Percentiles rank a stretch among this genome's conserved stretches.
Evolutionary conservation across 2,113 vertebrate genomes (phyloP).

Genomic region (Ceuthmochares aereus): DNA sequence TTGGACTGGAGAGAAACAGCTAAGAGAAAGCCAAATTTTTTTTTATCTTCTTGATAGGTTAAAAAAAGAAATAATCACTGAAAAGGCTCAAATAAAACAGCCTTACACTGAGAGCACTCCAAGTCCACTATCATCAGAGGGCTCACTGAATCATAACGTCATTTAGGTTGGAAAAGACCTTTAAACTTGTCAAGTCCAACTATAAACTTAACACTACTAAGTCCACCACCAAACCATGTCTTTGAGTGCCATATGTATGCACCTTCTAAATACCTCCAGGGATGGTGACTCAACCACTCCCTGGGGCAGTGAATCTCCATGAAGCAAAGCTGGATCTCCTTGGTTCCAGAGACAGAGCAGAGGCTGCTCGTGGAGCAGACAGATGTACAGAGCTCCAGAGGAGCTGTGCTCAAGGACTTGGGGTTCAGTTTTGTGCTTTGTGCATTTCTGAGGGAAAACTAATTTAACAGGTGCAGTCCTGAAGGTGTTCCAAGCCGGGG

Average conservation of each 20-base stretch:
- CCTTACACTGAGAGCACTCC: not conserved
- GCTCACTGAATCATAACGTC: not conserved
- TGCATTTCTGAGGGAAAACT: not conserved
- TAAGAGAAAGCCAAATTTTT: not conserved
- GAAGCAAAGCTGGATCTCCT: not conserved
- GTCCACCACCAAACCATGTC: too few species aligned
- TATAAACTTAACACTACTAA: too few species aligned
- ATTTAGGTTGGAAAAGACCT: too few species aligned
- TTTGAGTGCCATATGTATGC: too few species aligned
- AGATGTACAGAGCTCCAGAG: rapidly evolving
- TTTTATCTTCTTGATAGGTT: not conserved
- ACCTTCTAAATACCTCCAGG: too few species aligned
- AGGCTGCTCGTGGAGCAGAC: not conserved
- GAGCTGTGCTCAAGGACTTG: not conserved
- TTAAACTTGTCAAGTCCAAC: too few species aligned
- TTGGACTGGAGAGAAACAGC: not conserved
- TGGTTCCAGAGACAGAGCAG: not conserved
- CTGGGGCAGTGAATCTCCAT: too few species aligned
- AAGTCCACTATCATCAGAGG: not conserved
- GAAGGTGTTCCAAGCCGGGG: not conserved
- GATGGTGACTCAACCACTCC: too few species aligned
- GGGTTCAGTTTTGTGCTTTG: not conserved
- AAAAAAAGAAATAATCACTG: not conserved
- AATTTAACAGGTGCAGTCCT: rapidly evolving
- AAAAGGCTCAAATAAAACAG: not conserved